Conservation (phyloP, 2,888 invertebrate genomes). For the Agonopterix subpropinquella region DNA sequence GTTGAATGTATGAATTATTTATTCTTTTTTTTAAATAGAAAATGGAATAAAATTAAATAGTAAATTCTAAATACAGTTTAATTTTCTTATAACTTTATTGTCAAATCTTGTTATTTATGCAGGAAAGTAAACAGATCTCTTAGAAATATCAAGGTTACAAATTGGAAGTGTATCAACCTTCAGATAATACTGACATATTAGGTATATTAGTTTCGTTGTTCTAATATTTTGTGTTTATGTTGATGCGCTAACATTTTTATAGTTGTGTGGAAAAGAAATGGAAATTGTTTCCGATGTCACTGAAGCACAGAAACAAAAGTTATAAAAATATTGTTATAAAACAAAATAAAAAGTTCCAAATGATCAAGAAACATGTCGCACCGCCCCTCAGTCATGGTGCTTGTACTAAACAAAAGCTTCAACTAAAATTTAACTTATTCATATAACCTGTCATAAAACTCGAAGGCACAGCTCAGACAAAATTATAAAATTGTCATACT, state of each 20-base stretch:
- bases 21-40: no score
- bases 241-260: neutral
- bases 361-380: slow-evolving; percentile 25
- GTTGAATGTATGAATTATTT: no score
- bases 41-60: no score
- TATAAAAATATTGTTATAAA: slow-evolving; percentile 55
- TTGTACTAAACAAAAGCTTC: slow-evolving; percentile 20
- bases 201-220: no score
- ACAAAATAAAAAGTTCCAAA: slow-evolving; percentile 61
- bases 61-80: slow-evolving; percentile 12
- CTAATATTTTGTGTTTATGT: neutral
- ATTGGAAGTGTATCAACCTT: slow-evolving; percentile 42
- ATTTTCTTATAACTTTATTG: slow-evolving; percentile 59
- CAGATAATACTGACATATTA: slow-evolving; percentile 45
- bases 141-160: slow-evolving; percentile 29
- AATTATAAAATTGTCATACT: neutral
- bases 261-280: neutral
- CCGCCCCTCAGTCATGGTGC: slow-evolving; percentile 53
- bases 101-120: slow-evolving; percentile 51
- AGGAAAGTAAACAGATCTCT: slow-evolving; percentile 35
- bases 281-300: slow-evolving; percentile 30
- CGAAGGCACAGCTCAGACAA: slow-evolving; percentile 25
- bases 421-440: slow-evolving; percentile 38
- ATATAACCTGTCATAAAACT: slow-evolving; percentile 17
- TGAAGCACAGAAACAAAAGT: slow-evolving; percentile 48